Base-by-base conservation (phyloP, 2,113 vertebrate species). In the Synodontis membranacea region DNA sequence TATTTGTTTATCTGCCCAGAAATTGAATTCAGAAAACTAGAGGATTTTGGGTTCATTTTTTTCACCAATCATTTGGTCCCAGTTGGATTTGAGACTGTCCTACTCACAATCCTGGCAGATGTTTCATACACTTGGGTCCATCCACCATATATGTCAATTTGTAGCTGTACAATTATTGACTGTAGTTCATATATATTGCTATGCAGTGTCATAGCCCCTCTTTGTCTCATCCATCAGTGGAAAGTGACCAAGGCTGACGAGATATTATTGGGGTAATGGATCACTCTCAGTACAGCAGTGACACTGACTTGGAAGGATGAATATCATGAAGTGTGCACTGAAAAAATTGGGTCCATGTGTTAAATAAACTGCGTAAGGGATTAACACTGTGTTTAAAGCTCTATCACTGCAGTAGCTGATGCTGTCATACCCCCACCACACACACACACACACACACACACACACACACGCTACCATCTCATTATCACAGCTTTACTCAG, bases 21-120 rank as follows among this genome's bases (percentile, higher is more conserved):
- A 82, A 82, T 82, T 82, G 80, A 82, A 82, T 64, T 64, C 42
- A 64, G 23, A 64, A 62, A 81, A 82, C 28, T 42, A 31, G 39
- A 64, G 58, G 28, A 82, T 48, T 46, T 60, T 60, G 4, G 25
- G 0, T 82, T 64, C 46, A 9, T 82, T 64, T 82, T 64, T 28
- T n/a, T 7, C 80, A 81, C 31, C 31, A 80, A 17, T 23, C 9
- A 80, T 37, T 44, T n/a, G 34, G 10, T 42, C 23, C 56, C 80
- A 44, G 37, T n/a, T 81, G 52, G 15, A 62, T 46, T 82, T 48
- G n/a, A 48, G 37, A 15, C 19, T 62, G 42, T 31, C 7, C 28
- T 25, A 56, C 34, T 80, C 21, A 28, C 25, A 25, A 64, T 48
- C 42, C 58, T 31, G 17, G 80, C 28, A 82, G 39, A 46, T 64